Base-by-base conservation (phyloP, 2,113 vertebrate species). In the Hippocampus comes region DNA sequence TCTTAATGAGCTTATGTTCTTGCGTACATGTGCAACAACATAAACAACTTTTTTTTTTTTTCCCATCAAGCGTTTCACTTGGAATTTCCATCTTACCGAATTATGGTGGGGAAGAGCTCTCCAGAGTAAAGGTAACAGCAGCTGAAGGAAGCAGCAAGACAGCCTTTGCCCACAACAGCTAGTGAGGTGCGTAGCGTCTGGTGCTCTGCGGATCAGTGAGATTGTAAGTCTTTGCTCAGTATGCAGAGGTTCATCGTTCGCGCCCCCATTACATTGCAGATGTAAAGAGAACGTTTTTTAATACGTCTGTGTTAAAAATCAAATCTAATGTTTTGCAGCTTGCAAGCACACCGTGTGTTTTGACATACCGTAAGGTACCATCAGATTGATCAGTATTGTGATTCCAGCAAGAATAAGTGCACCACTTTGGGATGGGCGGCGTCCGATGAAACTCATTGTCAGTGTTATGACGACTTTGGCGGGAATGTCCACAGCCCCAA, bases 111-210 rank as follows among this genome's bases (percentile, higher is more conserved):
- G 68, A 78, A 93, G 8, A 93, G 86, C 56, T 93, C 91, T 69
- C 89, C 90, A 27, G 88, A 27, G 72, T 92, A 93, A 51, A 94
- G 89, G 79, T 94, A 96, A 78, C 94, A 92, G 78, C 94, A 96
- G 85, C 71, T 93, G 89, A 96, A 97, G 53, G 95, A 92, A 1
- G 94, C 92, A 0, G 96, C 93, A 0, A 96, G 87, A 21, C 92
- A 95, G 1, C 95, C 95, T 86, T 97, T 97, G 21, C 95, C 95
- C 15, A 95, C 3, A 12, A 96, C 95, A 6, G 95, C 95, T 87
- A 98, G 59, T 1, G 74, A 81, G 0, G 95, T 96, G 30, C 93
- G 94, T 27, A 93, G 0, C 0, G 68, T 88, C 79, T 91, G 87
- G 73, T 92, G 71, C 21, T 96, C 96, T 97, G 82, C 70, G 75